Evolutionary conservation across 2,888 invertebrate species (phyloP).

Genomic region (Lasioglossum malachurum): DNA sequence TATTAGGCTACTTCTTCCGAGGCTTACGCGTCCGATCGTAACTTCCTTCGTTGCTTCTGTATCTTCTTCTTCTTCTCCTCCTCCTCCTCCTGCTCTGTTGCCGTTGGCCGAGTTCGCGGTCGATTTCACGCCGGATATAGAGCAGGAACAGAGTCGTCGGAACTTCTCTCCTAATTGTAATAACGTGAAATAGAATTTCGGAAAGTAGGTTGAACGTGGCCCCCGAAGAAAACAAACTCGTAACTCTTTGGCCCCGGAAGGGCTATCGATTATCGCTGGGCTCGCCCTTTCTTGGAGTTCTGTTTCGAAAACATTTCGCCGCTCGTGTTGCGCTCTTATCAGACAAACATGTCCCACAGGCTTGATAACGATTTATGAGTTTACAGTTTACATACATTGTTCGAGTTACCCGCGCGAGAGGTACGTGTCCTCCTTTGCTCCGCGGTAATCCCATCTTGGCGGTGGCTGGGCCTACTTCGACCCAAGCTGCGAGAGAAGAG

Average conservation of each 20-base stretch:
- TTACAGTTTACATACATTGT: neutral
- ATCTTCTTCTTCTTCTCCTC: neutral
- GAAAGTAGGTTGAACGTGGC: constrained; percentile 47
- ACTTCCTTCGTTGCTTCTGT: neutral
- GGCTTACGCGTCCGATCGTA: constrained; percentile 25
- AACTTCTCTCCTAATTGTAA: constrained; percentile 46
- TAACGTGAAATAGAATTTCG: constrained; percentile 44
- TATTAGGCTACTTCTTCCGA: constrained; percentile 13
- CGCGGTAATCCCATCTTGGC: neutral
- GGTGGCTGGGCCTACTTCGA: neutral
- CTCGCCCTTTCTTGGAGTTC: neutral
- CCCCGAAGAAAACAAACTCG: constrained; percentile 47
- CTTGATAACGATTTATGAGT: constrained; percentile 8
- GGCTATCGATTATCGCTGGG: constrained; percentile 43
- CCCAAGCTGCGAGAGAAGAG: neutral
- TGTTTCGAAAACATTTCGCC: constrained; percentile 16
- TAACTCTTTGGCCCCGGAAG: constrained; percentile 37
- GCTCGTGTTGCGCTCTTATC: constrained; percentile 1
- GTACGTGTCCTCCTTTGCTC: neutral
- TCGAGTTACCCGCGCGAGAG: neutral
- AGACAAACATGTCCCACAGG: neutral
- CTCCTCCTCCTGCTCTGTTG: neutral
- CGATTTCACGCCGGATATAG: constrained; percentile 29
- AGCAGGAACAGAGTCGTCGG: constrained; percentile 14
- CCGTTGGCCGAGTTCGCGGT: constrained; percentile 40